phyloP scores from a whole-genome alignment of 2,113 vertebrate species.

The Podilymbus podiceps region DNA sequence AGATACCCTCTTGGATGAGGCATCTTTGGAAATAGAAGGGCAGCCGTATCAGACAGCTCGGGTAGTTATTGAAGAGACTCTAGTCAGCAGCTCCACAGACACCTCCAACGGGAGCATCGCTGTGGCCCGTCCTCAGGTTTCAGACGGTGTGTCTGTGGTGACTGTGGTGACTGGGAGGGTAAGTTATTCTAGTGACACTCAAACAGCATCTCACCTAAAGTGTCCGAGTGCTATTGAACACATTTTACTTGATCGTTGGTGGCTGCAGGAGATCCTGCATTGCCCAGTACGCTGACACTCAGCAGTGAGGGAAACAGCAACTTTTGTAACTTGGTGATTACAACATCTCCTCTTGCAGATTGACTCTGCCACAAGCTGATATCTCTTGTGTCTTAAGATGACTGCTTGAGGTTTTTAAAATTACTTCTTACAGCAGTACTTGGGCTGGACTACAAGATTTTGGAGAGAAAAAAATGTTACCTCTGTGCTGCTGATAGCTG shows the following conservation, averaged over 20 bases:
- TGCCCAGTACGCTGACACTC: rapidly evolving
- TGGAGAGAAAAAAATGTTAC: not conserved
- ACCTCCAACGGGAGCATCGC: constrained; percentile 41
- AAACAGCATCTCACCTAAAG: not conserved
- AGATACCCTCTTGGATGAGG: constrained; percentile 76
- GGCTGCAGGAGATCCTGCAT: not conserved
- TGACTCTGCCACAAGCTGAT: not conserved
- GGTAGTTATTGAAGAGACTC: constrained; percentile 79
- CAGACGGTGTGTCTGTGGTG: constrained; percentile 78
- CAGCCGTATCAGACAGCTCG: constrained; percentile 71
- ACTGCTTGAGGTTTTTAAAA: not conserved
- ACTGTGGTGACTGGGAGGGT: constrained; percentile 77
- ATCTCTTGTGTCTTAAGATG: not conserved
- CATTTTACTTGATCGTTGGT: not conserved
- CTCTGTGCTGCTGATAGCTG: not conserved
- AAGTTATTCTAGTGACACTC: constrained; percentile 21
- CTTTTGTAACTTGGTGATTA: not conserved
- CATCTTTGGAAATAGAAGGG: constrained; percentile 71
- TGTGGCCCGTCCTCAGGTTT: constrained; percentile 54
- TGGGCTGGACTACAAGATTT: not conserved
- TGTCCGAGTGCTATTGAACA: not conserved
- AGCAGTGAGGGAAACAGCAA: not conserved
- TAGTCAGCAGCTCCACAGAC: constrained; percentile 66
- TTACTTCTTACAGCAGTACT: not conserved
- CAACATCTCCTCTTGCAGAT: not conserved